phyloP scores from a whole-genome alignment of 2,797 vertebrate species.

The Chaenodraco wilsoni region DNA sequence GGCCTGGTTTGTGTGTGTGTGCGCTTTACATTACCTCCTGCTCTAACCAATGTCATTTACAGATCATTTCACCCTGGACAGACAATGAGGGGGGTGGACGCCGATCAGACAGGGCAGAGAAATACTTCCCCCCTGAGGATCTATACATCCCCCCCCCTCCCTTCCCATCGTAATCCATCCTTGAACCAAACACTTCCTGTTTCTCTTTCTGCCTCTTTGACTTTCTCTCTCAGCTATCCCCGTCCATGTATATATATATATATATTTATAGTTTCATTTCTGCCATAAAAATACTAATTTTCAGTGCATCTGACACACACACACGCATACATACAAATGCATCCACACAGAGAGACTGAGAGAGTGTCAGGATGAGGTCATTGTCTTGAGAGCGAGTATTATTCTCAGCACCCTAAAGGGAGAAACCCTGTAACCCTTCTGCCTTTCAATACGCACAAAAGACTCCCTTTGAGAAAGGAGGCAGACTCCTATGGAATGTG shows the following conservation, averaged over 20 bases:
- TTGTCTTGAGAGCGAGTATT: slow-evolving; percentile 74
- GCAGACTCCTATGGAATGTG: slow-evolving; percentile 75
- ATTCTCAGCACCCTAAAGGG: slow-evolving; percentile 78
- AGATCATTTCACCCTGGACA: slow-evolving; percentile 56
- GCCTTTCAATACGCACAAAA: slow-evolving; percentile 80
- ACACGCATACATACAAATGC: slow-evolving; percentile 3
- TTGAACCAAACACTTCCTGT: slow-evolving; percentile 56
- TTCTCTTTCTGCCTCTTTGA: slow-evolving; percentile 41
- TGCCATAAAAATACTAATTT: slow-evolving; percentile 19
- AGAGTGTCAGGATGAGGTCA: slow-evolving; percentile 74
- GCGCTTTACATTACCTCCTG: slow-evolving; percentile 57
- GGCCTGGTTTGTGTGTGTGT: slow-evolving; percentile 15
- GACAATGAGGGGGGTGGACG: slow-evolving; percentile 34
- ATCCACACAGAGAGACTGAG: neutral
- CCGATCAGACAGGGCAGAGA: slow-evolving; percentile 45
- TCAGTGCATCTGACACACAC: neutral
- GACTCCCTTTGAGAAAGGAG: slow-evolving; percentile 71
- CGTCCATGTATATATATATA: slow-evolving; percentile 5
- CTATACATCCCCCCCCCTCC: neutral
- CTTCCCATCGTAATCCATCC: slow-evolving; percentile 51
- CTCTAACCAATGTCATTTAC: slow-evolving; percentile 60
- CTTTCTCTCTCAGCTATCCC: slow-evolving; percentile 21
- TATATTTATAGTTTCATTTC: too few species aligned
- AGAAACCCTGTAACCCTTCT: slow-evolving; percentile 81
- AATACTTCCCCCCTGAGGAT: slow-evolving; percentile 59